Conservation (phyloP, 2,113 vertebrate genomes). For the Columba janthina region DNA sequence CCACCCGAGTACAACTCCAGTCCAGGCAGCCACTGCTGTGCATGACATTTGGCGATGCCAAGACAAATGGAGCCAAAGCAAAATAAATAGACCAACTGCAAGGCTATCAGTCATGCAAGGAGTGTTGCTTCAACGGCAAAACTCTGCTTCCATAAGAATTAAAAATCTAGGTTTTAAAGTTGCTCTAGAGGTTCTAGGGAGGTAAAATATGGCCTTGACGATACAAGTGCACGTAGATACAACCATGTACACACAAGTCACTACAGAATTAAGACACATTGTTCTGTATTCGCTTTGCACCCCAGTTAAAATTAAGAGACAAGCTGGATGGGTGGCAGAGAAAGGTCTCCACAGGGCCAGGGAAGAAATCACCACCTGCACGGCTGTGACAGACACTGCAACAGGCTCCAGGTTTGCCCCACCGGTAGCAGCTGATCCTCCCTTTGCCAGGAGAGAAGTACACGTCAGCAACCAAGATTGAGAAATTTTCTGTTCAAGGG, state of each 20-base stretch:
- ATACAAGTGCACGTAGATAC: not conserved
- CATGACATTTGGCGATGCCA: not conserved
- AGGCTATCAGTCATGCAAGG: not conserved
- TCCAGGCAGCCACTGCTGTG: not conserved
- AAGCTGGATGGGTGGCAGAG: not conserved
- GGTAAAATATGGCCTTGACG: not conserved
- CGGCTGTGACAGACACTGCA: not conserved
- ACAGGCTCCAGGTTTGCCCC: not conserved
- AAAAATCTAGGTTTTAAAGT: not conserved
- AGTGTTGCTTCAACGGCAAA: not conserved
- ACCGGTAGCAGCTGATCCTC: not conserved
- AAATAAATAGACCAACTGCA: not conserved
- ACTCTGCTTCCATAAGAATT: not conserved
- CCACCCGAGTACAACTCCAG: accelerated
- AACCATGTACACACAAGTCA: accelerated
- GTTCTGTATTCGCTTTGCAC: not conserved
- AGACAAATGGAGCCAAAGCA: not conserved
- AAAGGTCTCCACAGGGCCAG: not conserved
- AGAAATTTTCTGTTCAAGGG: not conserved
- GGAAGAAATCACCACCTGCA: not conserved
- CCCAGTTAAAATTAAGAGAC: not conserved
- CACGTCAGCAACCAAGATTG: not conserved
- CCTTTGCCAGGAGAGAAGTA: not conserved
- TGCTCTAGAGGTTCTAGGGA: not conserved
- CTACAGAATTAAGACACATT: not conserved